These are phyloP conservation scores for Labeo catla DNA, from an alignment of 2,113 vertebrate species.

Conservation along the genomic window DNA sequence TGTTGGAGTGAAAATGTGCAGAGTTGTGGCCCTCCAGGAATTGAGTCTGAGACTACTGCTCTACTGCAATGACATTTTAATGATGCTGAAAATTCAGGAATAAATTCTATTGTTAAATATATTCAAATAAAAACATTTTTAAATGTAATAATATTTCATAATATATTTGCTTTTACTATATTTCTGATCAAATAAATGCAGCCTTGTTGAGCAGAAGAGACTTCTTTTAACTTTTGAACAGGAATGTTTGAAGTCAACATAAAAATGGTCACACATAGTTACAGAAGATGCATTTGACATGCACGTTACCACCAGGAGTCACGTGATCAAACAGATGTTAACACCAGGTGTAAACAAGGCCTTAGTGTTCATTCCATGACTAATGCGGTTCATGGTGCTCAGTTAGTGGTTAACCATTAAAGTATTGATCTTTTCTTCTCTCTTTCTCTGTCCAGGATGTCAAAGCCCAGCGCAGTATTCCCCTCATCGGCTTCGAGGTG, in stretches of 20 bases:
- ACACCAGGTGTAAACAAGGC: slow-evolving; percentile 9
- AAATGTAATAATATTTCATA: not conserved
- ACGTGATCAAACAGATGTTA: not conserved
- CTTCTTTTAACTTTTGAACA: not conserved
- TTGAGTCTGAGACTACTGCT: no score
- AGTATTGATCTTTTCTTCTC: not conserved
- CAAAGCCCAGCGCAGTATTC: slow-evolving; percentile 89
- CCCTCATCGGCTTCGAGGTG: slow-evolving; percentile 89
- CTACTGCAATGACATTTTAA: not conserved
- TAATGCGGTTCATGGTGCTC: not conserved
- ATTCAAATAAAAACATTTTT: not conserved
- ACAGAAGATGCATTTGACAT: not conserved
- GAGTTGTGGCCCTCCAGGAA: no score
- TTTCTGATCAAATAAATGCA: not conserved
- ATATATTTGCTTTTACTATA: not conserved
- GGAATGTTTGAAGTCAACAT: not conserved
- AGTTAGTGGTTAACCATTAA: not conserved
- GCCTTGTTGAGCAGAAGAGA: not conserved
- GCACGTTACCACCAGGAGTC: not conserved
- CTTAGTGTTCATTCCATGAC: not conserved
- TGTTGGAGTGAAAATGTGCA: no score
- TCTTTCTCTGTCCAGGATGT: slow-evolving; percentile 77
- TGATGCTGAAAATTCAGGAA: not conserved
- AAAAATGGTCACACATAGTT: not conserved
- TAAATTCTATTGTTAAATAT: not conserved